Percentiles rank a stretch among this genome's conserved stretches.
Evolutionary conservation across 2,888 invertebrate genomes (phyloP).

Genomic region (Stictocephala bisonia): DNA sequence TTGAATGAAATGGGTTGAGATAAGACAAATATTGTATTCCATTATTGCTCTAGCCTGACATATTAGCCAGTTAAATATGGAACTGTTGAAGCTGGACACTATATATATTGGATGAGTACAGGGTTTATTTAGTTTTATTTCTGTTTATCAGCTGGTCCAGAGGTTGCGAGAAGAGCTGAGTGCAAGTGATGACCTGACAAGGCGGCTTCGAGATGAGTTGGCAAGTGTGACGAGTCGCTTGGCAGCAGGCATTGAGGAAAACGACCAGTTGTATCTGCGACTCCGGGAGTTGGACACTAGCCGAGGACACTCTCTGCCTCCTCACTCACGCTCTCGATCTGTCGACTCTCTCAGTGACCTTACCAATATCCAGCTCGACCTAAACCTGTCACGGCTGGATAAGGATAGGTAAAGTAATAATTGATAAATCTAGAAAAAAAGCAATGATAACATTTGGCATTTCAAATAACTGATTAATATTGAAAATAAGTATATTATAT

Average conservation of each 20-base stretch:
- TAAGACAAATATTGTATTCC: too few relatives aligned
- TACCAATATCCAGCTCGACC: constrained; percentile 80
- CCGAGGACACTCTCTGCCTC: constrained; percentile 65
- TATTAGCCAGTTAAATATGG: too few relatives aligned
- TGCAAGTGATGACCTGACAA: constrained; percentile 50
- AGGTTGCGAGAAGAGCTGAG: constrained; percentile 51
- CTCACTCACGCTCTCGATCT: constrained; percentile 72
- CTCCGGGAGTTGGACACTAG: constrained; percentile 79
- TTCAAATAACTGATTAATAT: too few relatives aligned
- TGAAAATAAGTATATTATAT: too few relatives aligned
- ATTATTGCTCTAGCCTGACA: too few relatives aligned
- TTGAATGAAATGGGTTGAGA: too few relatives aligned
- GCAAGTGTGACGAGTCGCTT: constrained; percentile 59
- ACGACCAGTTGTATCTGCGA: constrained; percentile 77
- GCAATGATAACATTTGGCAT: too few relatives aligned
- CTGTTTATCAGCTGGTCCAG: constrained; percentile 45
- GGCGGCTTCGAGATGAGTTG: constrained; percentile 43
- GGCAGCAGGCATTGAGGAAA: constrained; percentile 75
- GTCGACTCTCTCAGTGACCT: constrained; percentile 85
- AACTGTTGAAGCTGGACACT: too few relatives aligned
- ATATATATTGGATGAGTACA: too few relatives aligned
- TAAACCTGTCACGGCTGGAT: constrained; percentile 79
- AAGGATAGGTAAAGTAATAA: constrained; percentile 69
- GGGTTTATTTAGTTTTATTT: too few relatives aligned
- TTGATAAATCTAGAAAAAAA: too few relatives aligned